Evolutionary conservation across 2,888 invertebrate species (phyloP), one percentile per base, ranked within the genome.

Genomic region (Torymus aiolomorphi): DNA sequence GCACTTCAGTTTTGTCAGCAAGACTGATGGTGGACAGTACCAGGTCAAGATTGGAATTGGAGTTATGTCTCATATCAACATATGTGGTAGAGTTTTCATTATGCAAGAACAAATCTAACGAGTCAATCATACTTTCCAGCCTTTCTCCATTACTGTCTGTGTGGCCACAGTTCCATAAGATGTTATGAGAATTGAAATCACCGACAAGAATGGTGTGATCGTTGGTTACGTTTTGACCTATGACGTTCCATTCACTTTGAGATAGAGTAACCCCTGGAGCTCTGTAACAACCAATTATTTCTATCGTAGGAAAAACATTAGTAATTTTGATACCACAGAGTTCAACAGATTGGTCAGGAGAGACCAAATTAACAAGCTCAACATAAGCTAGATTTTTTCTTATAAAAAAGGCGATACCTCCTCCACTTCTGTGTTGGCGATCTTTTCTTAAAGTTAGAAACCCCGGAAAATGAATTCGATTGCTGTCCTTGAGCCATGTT

Each of bases 31-130:
- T 71, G 12, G 80, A 70, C 0, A 78, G 18, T 5, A 81, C 57
- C 4, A 81, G 51, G 24, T 81, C 78, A 3, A 78, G 24, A 14
- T 81, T 78, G 1, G 81, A 81, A 54, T 52, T 80, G 63, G 31
- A 75, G 24, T 51, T 61, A n/a, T 14, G 78, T 16, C 16, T 65
- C 51, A 14, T n/a, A 31, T 65, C 71, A 65, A 31, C 5, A 13
- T 65, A 42, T 11, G 65, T 24, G 24, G 24, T 65, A 49, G 11
- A 49, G 16, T 49, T 65, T n/a, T n/a, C n/a, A n/a, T 4, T 49
- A 4, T 81, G 81, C 11, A 78, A 42, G 18, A 66, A 63, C 13
- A 78, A 20, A 42, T 81, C 54, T 12, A 52, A 49, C n/a, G 16
- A 18, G 8, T 78, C 71, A 11, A 81, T 75, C 14, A 18, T 18